These are phyloP conservation scores for Halictus ligatus DNA, from an alignment of 2,888 invertebrate species.

Conservation along the genomic window DNA sequence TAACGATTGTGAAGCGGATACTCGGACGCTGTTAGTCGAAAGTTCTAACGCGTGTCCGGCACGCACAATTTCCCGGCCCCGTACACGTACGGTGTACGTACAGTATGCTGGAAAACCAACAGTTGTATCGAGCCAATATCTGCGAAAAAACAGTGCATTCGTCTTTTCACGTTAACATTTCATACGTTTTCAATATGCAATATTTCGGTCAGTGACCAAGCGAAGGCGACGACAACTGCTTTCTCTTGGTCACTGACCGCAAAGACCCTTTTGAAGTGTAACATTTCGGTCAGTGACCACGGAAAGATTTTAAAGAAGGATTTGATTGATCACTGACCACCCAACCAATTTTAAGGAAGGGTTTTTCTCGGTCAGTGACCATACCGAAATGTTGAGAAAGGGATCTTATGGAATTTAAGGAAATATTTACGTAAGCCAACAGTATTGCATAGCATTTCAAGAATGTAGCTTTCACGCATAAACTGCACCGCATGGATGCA, in stretches of 20 bases:
- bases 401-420: neutral
- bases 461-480: neutral
- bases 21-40: constrained; percentile 34
- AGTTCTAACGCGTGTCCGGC: constrained; percentile 38
- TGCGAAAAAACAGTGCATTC: neutral
- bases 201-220: too few relatives aligned
- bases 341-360: too few relatives aligned
- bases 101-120: neutral
- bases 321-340: too few relatives aligned
- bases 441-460: neutral
- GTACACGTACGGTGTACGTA: neutral
- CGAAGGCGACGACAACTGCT: too few relatives aligned
- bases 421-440: neutral
- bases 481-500: neutral
- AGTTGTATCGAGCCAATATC: neutral
- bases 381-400: neutral
- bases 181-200: neutral
- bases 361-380: neutral
- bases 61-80: constrained; percentile 34
- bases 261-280: too few relatives aligned
- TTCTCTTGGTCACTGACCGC: too few relatives aligned
- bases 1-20: constrained; percentile 52
- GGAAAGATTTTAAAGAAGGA: neutral
- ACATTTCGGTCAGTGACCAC: neutral
- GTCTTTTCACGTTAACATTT: neutral